Conservation (phyloP, 2,797 vertebrate species). For the Anniella stebbinsi region DNA sequence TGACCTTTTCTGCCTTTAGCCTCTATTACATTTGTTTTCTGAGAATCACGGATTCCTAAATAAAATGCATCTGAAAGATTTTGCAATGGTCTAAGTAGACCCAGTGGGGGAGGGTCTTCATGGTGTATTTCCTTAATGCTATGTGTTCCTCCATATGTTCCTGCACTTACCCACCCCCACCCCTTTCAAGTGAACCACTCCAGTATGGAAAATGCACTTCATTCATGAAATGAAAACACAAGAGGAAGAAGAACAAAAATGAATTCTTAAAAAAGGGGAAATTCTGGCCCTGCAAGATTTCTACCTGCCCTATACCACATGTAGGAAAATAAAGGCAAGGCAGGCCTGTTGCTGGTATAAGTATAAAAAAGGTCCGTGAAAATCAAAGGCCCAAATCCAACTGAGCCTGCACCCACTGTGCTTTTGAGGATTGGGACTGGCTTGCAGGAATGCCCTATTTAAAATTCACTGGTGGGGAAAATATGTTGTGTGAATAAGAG, state of each 20-base stretch:
- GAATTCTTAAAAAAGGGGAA: neutral
- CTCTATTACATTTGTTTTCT: constrained; percentile 45
- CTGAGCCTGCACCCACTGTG: neutral
- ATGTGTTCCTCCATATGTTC: constrained; percentile 29
- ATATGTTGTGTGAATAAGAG: neutral
- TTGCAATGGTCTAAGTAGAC: neutral
- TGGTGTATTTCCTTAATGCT: constrained; percentile 18
- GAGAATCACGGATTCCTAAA: constrained; percentile 30
- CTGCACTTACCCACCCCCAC: neutral
- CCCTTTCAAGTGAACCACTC: neutral
- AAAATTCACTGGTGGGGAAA: neutral
- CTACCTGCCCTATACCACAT: neutral
- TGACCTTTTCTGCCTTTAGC: constrained; percentile 46
- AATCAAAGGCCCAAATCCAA: neutral
- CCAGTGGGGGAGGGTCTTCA: constrained; percentile 16
- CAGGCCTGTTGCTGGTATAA: neutral
- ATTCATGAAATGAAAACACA: too few relatives aligned
- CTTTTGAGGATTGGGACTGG: neutral
- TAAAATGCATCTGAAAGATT: constrained; percentile 33
- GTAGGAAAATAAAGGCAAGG: neutral
- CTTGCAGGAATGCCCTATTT: neutral
- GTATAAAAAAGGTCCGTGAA: neutral
- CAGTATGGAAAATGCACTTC: neutral
- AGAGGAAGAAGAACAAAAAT: neutral
- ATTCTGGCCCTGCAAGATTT: neutral